Percentiles rank a stretch among this genome's conserved stretches.
These are phyloP conservation scores for Pterostichus niger DNA, from an alignment of 2,888 invertebrate genomes.

Conservation along the genomic window DNA sequence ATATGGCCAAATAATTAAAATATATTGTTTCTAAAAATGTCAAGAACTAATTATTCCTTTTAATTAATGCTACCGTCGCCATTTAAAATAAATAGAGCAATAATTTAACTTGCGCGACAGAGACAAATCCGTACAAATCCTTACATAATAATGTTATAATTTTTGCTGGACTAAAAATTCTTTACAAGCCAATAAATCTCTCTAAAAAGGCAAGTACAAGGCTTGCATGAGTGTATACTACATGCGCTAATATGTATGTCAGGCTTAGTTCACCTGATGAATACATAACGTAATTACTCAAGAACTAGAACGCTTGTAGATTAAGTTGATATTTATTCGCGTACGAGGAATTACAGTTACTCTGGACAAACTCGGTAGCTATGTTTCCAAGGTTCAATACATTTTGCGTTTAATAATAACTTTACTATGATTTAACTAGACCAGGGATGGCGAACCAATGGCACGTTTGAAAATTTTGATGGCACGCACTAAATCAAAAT, in stretches of 20 bases:
- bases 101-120: not conserved
- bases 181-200: constrained; percentile 7
- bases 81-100: not conserved
- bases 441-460: no score
- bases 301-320: constrained; percentile 8
- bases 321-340: not conserved
- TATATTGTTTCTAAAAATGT: no score
- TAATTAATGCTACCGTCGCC: no score
- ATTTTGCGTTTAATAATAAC: not conserved
- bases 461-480: no score
- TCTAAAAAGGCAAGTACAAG: constrained; percentile 16
- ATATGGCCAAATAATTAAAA: no score
- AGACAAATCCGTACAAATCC: constrained; percentile 17
- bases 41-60: no score
- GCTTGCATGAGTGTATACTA: not conserved
- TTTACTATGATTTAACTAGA: constrained; percentile 2
- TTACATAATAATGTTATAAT: constrained; percentile 30
- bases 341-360: constrained; percentile 7
- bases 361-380: not conserved
- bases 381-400: not conserved
- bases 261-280: not conserved
- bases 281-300: constrained; percentile 13
- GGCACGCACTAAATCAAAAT: no score
- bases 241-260: constrained; percentile 22
- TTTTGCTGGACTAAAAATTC: constrained; percentile 11